Evolutionary conservation across 2,113 vertebrate genomes (phyloP).

Genomic region (Variabilichromis moorii): DNA sequence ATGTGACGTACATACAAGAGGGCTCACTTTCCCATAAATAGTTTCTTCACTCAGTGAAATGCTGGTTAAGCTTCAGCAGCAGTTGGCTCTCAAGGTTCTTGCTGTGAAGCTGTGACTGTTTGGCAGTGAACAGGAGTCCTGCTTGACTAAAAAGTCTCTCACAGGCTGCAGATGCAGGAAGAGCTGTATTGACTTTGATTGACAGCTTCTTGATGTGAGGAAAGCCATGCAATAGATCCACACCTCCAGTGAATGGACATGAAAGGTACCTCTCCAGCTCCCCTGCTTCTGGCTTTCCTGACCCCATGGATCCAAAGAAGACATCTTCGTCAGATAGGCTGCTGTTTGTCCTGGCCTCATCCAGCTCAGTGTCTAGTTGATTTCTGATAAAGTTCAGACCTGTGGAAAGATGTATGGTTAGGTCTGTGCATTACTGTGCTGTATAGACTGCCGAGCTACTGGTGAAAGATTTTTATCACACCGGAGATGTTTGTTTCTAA

Average conservation of each 20-base stretch:
- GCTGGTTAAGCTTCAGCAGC: neutral
- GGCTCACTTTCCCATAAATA: neutral
- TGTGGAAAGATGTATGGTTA: neutral
- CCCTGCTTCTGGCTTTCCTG: neutral
- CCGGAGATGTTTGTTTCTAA: neutral
- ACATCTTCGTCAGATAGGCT: neutral
- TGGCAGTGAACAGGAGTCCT: neutral
- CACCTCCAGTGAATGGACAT: neutral
- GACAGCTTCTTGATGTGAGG: neutral
- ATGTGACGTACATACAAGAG: neutral
- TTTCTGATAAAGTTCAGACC: neutral
- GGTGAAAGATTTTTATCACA: neutral
- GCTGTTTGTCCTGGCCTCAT: neutral
- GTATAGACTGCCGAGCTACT: neutral
- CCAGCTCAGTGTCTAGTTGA: neutral
- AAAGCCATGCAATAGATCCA: neutral
- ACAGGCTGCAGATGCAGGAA: neutral
- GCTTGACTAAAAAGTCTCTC: neutral
- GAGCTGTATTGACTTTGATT: neutral
- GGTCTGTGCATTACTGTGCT: neutral
- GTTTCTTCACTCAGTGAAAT: neutral
- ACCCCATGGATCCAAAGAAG: neutral
- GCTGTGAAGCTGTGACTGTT: neutral
- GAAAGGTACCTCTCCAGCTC: neutral
- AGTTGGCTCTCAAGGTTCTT: neutral